Base-by-base conservation (phyloP, 2,113 vertebrate genomes). In the Vombatus ursinus region DNA sequence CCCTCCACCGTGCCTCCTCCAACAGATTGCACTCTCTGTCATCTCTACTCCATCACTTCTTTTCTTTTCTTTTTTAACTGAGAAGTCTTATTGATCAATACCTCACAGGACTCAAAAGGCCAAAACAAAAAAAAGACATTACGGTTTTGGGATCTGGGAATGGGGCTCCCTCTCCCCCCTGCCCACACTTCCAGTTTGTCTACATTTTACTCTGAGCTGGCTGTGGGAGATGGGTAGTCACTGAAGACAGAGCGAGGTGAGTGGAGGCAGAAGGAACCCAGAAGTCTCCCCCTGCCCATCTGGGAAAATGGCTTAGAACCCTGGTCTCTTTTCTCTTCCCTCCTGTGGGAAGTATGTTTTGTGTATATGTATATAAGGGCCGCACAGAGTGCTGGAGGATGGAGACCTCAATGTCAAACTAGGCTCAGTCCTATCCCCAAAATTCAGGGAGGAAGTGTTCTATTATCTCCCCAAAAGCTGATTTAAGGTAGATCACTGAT, bases 31-130 rank as follows among this genome's bases (percentile, higher is more conserved):
- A 10, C 53, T 1, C 8, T 26, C 53, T 52, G 16, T 19, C 12
- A 51, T 51, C 52, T 19, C 52, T 23, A 50, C 10, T 52, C 14
- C 12, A 51, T 52, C 52, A 53, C 9, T 26, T 28, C 26, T 57
- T 28, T 54, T 26, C 53, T 25, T 54, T 25, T 53, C 52, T 57
- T 28, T 57, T 57, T 28, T 31, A 99, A 99, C 98, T 98, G 98
- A 99, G 99, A 99, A 99, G 98, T 99, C 99, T 97, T 99, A 99
- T 99, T 99, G 99, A 99, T 99, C 98, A 98, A 99, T 99, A 99
- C 99, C 99, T 99, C 99, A 99, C 99, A 99, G 99, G 98, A 99
- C 99, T 99, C 98, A 99, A 99, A 99, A 99, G 98, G 99, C 99
- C 99, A 98, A 93, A 94, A 93, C 97, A 96, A 47, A 98, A 98